Evolutionary conservation across 2,113 vertebrate species (phyloP), one percentile per base, ranked within the genome.

Genomic region (Seriola rivoliana): DNA sequence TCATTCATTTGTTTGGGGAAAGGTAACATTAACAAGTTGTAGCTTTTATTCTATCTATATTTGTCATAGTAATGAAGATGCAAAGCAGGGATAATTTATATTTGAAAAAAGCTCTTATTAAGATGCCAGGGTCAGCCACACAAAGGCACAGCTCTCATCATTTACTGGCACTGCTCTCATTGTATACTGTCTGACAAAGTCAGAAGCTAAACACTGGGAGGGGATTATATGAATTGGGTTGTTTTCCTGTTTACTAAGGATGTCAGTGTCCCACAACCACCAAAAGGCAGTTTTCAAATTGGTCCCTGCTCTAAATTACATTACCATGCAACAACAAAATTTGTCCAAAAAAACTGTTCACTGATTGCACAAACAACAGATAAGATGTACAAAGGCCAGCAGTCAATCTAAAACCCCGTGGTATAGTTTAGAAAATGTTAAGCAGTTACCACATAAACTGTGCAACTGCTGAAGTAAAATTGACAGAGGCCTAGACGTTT

Each of bases 361-460:
- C 60, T 59, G 36, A 55, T 3, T 34, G 32, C 58, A 58, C 23
- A 55, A 67, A 12, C 21, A 50, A 25, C 50, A 65, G n/a, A 69
- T 69, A 52, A 67, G 40, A 50, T 8, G 54, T 21, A 40, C 25
- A 71, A 21, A 58, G 57, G 17, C 60, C 34, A 74, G n/a, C 54
- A 54, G 46, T 80, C 16, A 64, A 40, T 66, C 11, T 62, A 58
- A 55, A 68, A 68, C 46, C 32, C 8, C 44, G 7, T 16, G 10
- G 16, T 46, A 5, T 16, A 59, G 25, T 44, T 50, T 32, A 52
- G 40, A 55, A 65, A 68, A 62, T 57, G 8, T 8, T 65, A 17
- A 58, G 5, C 14, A 55, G 34, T 54, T 21, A 46, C 13, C 23
- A 60, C 10, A 71, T n/a, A 4, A 46, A 66, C 40, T 42, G 46